A percentile compares a stretch with the other conserved stretches of the same genome.
Conservation (phyloP, 2,888 invertebrate genomes). For the Luperina nickerlii region DNA sequence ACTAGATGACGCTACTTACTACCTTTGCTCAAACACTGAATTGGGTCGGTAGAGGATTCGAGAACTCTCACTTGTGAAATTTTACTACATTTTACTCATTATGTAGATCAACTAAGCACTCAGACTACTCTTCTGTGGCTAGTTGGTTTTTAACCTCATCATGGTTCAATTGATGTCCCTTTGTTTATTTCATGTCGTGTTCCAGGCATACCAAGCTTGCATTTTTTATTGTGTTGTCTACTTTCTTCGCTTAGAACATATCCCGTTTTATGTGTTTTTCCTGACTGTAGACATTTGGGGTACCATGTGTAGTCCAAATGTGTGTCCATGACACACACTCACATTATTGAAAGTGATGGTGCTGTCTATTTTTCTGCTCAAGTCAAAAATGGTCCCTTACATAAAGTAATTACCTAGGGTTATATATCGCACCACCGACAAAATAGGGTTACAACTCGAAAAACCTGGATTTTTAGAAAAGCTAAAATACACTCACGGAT, state of each 20-base stretch:
- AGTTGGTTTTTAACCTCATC: not conserved
- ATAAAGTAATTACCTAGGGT: not conserved
- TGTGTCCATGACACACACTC: no score
- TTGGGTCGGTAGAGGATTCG: not conserved
- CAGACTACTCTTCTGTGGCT: not conserved
- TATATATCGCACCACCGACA: no score
- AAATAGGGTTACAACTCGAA: no score
- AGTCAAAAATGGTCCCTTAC: not conserved
- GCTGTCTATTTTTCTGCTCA: not conserved
- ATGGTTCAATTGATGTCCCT: not conserved
- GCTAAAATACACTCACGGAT: no score
- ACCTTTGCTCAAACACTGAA: not conserved
- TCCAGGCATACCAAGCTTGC: not conserved
- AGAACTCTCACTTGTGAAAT: not conserved
- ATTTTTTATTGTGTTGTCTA: not conserved
- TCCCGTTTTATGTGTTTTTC: not conserved
- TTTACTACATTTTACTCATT: constrained; percentile 2
- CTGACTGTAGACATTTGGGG: no score
- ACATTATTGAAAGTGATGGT: not conserved
- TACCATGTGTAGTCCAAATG: no score
- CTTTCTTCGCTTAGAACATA: not conserved
- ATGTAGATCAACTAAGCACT: not conserved
- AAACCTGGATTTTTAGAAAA: no score
- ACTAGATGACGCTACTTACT: constrained; percentile 38
- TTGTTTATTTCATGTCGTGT: not conserved